Conservation (phyloP, 2,888 invertebrate genomes). For the Mythimna lalbum region DNA sequence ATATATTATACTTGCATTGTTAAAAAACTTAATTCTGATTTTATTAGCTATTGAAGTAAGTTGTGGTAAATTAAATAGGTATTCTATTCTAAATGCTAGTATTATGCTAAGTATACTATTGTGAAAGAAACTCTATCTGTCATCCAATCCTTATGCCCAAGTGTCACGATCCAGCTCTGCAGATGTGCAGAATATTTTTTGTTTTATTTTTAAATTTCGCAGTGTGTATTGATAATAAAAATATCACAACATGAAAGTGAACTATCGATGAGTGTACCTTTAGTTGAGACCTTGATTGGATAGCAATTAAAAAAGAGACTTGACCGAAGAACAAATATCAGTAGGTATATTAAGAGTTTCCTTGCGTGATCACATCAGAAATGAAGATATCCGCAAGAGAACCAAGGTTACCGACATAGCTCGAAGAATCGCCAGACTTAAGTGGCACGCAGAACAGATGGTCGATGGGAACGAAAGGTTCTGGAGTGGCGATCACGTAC, state of each 20-base stretch:
- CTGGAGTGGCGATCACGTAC: too few relatives aligned
- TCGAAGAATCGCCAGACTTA: too few relatives aligned
- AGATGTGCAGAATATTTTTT: neutral
- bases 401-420: too few relatives aligned
- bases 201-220: too few relatives aligned
- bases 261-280: neutral
- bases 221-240: too few relatives aligned
- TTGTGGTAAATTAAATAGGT: neutral
- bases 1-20: neutral
- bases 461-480: too few relatives aligned
- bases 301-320: too few relatives aligned
- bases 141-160: conserved; percentile 15
- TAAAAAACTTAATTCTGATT: neutral
- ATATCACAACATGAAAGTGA: neutral
- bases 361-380: too few relatives aligned
- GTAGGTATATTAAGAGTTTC: too few relatives aligned
- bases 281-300: neutral
- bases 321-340: too few relatives aligned
- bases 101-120: conserved; percentile 30
- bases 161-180: conserved; percentile 9
- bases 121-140: conserved; percentile 19
- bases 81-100: conserved; percentile 10
- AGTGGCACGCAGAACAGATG: too few relatives aligned
- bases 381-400: too few relatives aligned
- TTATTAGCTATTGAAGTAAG: neutral